Evolutionary conservation across 1,140 invertebrate species (phyloP).

Genomic region (Ceratina calcarata): DNA sequence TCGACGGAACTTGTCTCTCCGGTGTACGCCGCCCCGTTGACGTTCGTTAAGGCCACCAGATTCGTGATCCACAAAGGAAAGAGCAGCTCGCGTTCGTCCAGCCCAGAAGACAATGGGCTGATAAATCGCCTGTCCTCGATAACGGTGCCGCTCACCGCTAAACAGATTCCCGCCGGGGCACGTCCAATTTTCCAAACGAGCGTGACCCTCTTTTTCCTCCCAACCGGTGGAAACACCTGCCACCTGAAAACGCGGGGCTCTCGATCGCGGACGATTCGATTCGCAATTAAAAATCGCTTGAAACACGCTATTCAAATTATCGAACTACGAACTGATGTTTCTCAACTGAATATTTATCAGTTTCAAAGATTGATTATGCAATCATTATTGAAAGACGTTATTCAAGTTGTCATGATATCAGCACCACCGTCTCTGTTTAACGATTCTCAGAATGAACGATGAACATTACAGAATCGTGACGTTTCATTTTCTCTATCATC

Average conservation of each 20-base stretch:
- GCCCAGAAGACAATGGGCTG: conserved; percentile 24
- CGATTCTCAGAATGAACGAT: no score
- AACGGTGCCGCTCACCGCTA: conserved; percentile 23
- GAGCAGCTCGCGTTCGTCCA: background rate
- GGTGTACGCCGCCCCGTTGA: no score
- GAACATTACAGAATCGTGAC: no score
- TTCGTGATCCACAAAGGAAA: background rate
- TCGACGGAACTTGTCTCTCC: background rate
- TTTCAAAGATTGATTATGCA: no score
- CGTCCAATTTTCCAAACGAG: conserved; percentile 25
- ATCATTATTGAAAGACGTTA: no score
- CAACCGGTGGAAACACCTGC: background rate
- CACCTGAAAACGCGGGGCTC: background rate
- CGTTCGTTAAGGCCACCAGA: conserved; percentile 2
- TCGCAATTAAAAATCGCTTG: no score
- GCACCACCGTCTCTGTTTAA: no score
- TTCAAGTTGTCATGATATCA: no score
- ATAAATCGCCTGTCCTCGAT: conserved; percentile 37
- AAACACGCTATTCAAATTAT: no score
- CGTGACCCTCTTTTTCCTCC: conserved; percentile 20
- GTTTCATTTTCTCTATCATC: no score
- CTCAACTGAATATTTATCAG: no score
- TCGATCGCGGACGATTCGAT: background rate
- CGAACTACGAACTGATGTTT: no score
- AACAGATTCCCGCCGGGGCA: background rate